A percentile compares a stretch with the other conserved stretches of the same genome.
Conservation (phyloP, 2,797 vertebrate genomes). For the Hafferia zeledoni region DNA sequence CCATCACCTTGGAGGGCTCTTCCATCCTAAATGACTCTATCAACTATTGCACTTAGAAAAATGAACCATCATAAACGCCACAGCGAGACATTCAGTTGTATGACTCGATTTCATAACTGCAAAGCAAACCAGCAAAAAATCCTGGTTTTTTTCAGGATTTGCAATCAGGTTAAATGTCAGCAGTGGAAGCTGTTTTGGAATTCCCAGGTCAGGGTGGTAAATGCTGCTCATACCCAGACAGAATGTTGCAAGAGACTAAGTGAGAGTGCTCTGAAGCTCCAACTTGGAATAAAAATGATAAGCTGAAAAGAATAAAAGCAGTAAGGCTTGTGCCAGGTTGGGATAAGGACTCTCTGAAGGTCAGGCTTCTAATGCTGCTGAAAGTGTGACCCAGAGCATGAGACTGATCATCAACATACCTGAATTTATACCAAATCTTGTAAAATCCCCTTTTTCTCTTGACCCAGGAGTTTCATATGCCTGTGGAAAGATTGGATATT, state of each 20-base stretch:
- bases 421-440: neutral
- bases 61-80: neutral
- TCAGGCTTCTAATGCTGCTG: neutral
- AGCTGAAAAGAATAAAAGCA: neutral
- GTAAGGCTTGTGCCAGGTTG: neutral
- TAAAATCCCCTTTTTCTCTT: neutral
- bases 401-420: too few relatives aligned
- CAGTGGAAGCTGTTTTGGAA: neutral
- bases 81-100: neutral
- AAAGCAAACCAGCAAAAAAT: neutral
- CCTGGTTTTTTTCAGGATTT: neutral
- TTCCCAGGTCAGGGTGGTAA: neutral
- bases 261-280: neutral
- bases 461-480: neutral
- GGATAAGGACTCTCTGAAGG: too few relatives aligned
- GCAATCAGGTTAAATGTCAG: too few relatives aligned
- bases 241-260: neutral
- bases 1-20: too few relatives aligned
- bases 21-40: neutral
- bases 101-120: neutral
- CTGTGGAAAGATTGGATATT: neutral
- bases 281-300: rapidly evolving
- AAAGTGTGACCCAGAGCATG: rapidly evolving
- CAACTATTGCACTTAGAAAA: neutral
- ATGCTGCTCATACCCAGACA: neutral